A percentile compares a stretch with the other conserved stretches of the same genome.
phyloP scores from a whole-genome alignment of 1,140 invertebrate species.

The Radopholus similis region DNA sequence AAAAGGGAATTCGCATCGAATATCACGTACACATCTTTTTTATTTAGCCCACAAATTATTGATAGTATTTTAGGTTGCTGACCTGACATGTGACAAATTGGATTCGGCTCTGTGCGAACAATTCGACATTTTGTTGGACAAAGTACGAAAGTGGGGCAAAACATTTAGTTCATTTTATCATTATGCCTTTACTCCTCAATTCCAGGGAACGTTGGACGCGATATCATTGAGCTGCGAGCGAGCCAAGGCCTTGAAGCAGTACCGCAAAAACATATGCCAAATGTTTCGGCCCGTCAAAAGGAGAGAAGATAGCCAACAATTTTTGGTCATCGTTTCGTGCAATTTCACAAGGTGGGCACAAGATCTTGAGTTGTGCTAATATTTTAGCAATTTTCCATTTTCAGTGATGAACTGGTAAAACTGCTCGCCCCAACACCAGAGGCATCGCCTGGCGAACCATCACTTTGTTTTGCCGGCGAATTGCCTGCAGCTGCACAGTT shows the following conservation, averaged over 20 bases:
- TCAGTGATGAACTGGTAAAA: slow-evolving; percentile 69
- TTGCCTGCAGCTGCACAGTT: slow-evolving; percentile 17
- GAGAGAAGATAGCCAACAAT: slow-evolving; percentile 65
- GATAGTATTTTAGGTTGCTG: slow-evolving; percentile 61
- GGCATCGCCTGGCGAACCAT: slow-evolving; percentile 48
- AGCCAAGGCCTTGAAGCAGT: slow-evolving; percentile 19
- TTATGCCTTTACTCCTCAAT: slow-evolving; percentile 65
- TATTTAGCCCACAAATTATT: background rate
- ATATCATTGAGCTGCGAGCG: slow-evolving; percentile 73
- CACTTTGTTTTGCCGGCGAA: slow-evolving; percentile 16
- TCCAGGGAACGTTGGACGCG: slow-evolving; percentile 78
- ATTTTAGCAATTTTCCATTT: slow-evolving; percentile 13
- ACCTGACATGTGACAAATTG: slow-evolving; percentile 64
- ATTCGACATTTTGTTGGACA: slow-evolving; percentile 65
- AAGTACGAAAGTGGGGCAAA: background rate
- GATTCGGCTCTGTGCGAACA: slow-evolving; percentile 6
- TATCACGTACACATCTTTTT: background rate
- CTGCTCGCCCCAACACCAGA: slow-evolving; percentile 66
- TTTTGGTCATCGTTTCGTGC: slow-evolving; percentile 76
- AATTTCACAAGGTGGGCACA: slow-evolving; percentile 76
- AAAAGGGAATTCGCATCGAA: slow-evolving; percentile 33
- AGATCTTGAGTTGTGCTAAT: background rate
- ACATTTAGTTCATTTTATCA: background rate
- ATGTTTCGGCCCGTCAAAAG: slow-evolving; percentile 58
- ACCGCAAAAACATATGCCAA: slow-evolving; percentile 21